Evolutionary conservation across 2,113 vertebrate genomes (phyloP), one percentile per base, ranked within the genome.

Genomic region (Fukomys damarensis): DNA sequence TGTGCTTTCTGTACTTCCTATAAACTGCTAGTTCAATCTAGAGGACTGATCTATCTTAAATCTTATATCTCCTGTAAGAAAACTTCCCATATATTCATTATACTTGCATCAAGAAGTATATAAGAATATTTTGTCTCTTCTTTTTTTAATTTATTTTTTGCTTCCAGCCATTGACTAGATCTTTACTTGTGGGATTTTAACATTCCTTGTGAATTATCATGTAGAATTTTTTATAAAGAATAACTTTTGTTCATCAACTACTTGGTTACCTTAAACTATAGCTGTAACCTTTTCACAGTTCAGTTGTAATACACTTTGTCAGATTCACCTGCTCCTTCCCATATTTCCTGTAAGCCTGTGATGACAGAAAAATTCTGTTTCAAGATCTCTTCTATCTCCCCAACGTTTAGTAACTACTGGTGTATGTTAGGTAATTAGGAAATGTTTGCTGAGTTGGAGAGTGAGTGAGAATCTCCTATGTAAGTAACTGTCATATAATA

Each of bases 371-470:
- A 91, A 74, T 3, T 38, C 0, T 52, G 20, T 70, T 70, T 89
- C 46, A 72, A 86, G 10, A 61, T 52, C 8, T 52, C 72, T 83
- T 83, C 89, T 59, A 89, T 13, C 70, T 63, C 0, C 11, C 5
- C 38, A 94, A 28, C 66, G 80, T 91, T 91, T 89, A 86, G 49
- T 74, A 95, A 89, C 41, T 91, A 32, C 20, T 96, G 13, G 22
- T 43, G 38, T 82, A 61, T 63, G 65, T 81, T 77, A 93, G 66
- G 7, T 59, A 94, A 92, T 91, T 93, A 96, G 95, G 58, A 92
- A 82, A 93, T 97, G 4, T 61, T 96, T 97, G 61, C 77, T 72
- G n/a, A 95, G 91, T 83, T n/a, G 8, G 41, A 84, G 10, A 86
- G 19, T 74, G 79, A 94, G 93, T 89, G 89, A 74, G 19, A 97